phyloP scores from a whole-genome alignment of 1,140 invertebrate genomes.

The Leptopilina clavipes region DNA sequence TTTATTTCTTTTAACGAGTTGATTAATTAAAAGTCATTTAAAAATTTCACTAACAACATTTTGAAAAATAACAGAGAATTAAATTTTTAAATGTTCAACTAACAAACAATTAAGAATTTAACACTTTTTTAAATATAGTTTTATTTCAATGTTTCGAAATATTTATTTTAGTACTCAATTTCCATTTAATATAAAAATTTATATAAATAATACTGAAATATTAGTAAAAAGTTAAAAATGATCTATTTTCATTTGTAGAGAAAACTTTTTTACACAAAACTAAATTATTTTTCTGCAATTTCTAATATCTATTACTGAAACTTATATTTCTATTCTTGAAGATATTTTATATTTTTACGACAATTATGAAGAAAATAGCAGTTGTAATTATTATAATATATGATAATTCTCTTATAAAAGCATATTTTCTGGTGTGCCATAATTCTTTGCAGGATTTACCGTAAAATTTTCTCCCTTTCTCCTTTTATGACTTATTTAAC shows the following conservation, averaged over 20 bases:
- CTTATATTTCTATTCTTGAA: background rate
- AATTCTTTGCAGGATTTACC: constrained; percentile 25
- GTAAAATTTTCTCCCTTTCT: constrained; percentile 28
- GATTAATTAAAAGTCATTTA: background rate
- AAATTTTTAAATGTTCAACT: too few relatives aligned
- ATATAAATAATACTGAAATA: too few relatives aligned
- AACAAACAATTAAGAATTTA: too few relatives aligned
- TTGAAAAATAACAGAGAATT: too few relatives aligned
- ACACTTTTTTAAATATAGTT: background rate
- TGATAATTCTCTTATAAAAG: constrained; percentile 33
- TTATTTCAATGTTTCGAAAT: too few relatives aligned
- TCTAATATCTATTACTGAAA: background rate
- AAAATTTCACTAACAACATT: background rate
- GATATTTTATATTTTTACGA: constrained; percentile 13
- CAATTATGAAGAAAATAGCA: constrained; percentile 21
- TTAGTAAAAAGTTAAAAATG: background rate
- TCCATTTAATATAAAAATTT: background rate
- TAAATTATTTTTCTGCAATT: background rate
- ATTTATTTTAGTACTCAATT: background rate
- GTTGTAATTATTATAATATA: constrained; percentile 28
- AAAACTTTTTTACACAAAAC: constrained; percentile 3
- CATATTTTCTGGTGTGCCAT: constrained; percentile 8
- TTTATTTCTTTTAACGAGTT: background rate
- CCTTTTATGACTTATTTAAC: constrained; percentile 3
- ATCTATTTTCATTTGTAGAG: background rate